A percentile compares a stretch with the other conserved stretches of the same genome.
phyloP scores from a whole-genome alignment of 1,140 invertebrate species.

The Formica exsecta region DNA sequence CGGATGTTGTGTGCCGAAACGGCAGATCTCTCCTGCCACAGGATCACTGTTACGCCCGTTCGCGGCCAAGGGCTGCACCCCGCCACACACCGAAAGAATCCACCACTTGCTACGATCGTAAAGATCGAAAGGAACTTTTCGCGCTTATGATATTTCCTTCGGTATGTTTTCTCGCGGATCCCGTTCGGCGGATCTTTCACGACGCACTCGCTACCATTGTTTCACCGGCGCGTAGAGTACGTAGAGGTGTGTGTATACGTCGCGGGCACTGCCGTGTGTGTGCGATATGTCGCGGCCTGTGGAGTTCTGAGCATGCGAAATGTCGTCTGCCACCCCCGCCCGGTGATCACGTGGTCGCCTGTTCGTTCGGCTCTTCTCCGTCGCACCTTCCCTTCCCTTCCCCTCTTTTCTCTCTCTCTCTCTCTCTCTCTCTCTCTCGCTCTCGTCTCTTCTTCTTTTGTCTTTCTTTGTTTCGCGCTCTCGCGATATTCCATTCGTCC shows the following conservation, averaged over 20 bases:
- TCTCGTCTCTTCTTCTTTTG: background rate
- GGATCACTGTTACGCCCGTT: conserved; percentile 7
- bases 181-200: background rate
- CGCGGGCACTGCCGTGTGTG: conserved; percentile 53
- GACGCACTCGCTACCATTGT: conserved; percentile 56
- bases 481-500: conserved; percentile 9
- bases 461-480: conserved; percentile 46
- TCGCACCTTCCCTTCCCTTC: conserved; percentile 9
- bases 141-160: conserved; percentile 14
- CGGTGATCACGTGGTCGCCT: conserved; percentile 82
- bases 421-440: background rate
- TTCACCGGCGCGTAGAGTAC: conserved; percentile 47
- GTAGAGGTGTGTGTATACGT: background rate
- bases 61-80: conserved; percentile 4
- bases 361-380: conserved; percentile 55
- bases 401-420: background rate
- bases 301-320: conserved; percentile 85
- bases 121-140: background rate
- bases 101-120: conserved; percentile 13
- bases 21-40: too few relatives aligned
- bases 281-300: conserved; percentile 80
- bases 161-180: background rate
- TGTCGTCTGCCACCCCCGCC: conserved; percentile 85
- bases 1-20: too few relatives aligned
- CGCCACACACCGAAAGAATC: background rate